Base-by-base conservation (phyloP, 2,797 vertebrate genomes). In the Crypturellus tataupa region DNA sequence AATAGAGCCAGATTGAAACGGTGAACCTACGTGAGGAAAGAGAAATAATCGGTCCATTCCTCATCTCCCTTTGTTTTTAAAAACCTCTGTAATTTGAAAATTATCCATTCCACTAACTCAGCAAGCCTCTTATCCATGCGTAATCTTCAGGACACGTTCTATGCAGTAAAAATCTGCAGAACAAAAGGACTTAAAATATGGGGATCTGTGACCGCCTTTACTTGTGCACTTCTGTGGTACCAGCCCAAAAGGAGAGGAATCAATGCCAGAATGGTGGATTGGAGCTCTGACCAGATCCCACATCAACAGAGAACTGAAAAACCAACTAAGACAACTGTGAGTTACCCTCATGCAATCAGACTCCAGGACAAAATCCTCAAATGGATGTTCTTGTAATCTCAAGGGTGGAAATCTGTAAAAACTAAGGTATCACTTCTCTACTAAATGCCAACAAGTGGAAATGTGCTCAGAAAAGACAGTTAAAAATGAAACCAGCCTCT, bases 1-100 rank as follows among this genome's bases (percentile, higher is more conserved):
- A 98, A 98, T 99, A 99, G n/a, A 99, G 96, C 99, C 99, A 99
- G 96, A 99, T 78, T 17, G 99, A 99, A 94, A 99, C 49, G 2
- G 99, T 97, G 97, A 98, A 97, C 96, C 99, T 99, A 94, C 37
- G 94, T 55, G 63, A 95, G 51, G 33, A 95, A 95, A 92, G 87
- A 67, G 16, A 91, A 93, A 93, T 10, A 93, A 62, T 80, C 83
- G 70, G 53, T 39, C 19, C 85, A 89, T 92, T 84, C 80, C 71
- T 91, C 79, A 89, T 76, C 83, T 73, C 62, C 79, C 68, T 35
- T n/a, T 51, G 15, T 21, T 21, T 71, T 27, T 31, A 49, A 73
- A 58, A 39, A 56, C 35, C 47, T 51, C 6, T 1, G 8, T n/a
- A 35, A 72, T 73, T 72, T 64, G 27, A 81, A 94, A 90, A 89